Conservation (phyloP, 2,113 vertebrate genomes). For the Scomber japonicus region DNA sequence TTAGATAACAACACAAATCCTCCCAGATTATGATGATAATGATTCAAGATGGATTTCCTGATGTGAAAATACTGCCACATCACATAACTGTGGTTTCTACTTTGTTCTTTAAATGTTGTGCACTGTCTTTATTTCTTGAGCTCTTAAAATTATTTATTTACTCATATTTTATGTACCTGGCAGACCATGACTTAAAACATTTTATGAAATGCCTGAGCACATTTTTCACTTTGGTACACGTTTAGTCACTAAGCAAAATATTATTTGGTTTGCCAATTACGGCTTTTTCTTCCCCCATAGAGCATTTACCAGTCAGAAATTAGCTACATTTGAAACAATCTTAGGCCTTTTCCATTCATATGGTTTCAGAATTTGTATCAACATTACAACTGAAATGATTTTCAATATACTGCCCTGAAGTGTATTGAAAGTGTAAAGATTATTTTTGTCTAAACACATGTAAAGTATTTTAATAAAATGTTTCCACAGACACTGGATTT, state of each 20-base stretch:
- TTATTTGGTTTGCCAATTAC: neutral
- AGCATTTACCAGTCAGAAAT: no score
- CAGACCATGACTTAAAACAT: neutral
- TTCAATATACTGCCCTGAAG: no score
- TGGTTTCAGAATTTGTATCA: no score
- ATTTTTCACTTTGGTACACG: slow-evolving; percentile 1
- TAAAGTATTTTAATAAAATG: no score
- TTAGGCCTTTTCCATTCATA: no score
- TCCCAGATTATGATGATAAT: slow-evolving; percentile 44
- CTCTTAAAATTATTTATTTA: slow-evolving; percentile 6
- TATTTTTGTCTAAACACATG: no score
- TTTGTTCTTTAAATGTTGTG: neutral
- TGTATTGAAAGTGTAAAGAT: no score
- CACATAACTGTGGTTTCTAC: neutral
- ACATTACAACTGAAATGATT: no score
- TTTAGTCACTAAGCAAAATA: slow-evolving; percentile 17
- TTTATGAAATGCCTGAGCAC: neutral
- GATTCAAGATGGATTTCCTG: slow-evolving; percentile 36
- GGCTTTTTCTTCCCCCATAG: neutral
- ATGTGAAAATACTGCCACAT: slow-evolving; percentile 32
- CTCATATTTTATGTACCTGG: slow-evolving; percentile 4
- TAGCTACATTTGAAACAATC: no score
- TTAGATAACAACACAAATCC: slow-evolving; percentile 32
- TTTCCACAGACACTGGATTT: no score
- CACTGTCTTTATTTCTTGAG: neutral